Base-by-base conservation (phyloP, 2,797 vertebrate genomes). In the Lophius americanus region DNA sequence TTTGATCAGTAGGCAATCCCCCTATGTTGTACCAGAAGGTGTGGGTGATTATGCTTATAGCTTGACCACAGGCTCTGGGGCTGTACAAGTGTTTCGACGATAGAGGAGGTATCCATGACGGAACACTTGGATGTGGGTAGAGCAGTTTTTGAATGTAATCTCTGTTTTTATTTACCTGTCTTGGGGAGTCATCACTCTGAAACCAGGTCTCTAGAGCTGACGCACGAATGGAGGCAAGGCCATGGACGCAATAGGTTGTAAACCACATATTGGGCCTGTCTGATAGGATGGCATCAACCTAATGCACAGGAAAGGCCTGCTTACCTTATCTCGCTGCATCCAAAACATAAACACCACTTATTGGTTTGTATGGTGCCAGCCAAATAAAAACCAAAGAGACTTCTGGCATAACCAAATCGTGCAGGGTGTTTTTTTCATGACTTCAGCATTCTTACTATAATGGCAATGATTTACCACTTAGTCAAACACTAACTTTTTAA, bases 201-300 rank as follows among this genome's bases (percentile, higher is more conserved):
- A 7, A 4, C 52, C 52, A 37, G 50, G 48, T 72, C 43, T 50
- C 14, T 41, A 62, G 44, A 78, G 48, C 4, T 32, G 54, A 57
- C 55, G 63, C 59, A 65, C 37, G 13, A 33, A 69, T 43, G 47
- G 42, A 41, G 62, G 47, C 61, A 13, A 83, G 76, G 87, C 87
- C 85, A 48, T 58, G 48, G 37, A 70, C 61, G 70, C 64, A 76
- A 70, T 76, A 72, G 79, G 73, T 76, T 81, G 68, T 64, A 63
- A 71, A 64, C 58, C 33, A 52, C 13, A 64, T 59, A 59, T 46
- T 23, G 79, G 81, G 85, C 88, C 86, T 58, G 56, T 78, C 63
- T 81, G 51, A 81, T 75, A 63, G 60, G 78, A 81, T 79, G 86
- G 79, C 87, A 88, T 86, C 79, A 83, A 85, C 85, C 81, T 68